Base-by-base conservation (phyloP, 2,888 invertebrate species). In the Halocaridina rubra region DNA sequence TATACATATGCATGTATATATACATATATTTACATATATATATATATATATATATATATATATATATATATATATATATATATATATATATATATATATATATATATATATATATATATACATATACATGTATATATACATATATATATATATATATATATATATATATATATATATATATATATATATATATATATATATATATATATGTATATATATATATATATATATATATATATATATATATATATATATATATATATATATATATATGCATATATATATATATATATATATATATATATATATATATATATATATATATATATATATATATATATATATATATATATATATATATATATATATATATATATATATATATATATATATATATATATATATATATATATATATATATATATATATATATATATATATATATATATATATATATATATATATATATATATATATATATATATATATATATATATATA, bases 241-340 rank as follows among this genome's bases (percentile, higher is more conserved):
- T 69, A 69, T 69, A 69, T 69, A 67, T 67, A 67, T 67, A 67
- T 67, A 67, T 67, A 67, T 67, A 67, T 67, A 67, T 67, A 67
- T 67, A 67, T 67, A 67, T 67, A 67, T 67, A 67, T 67, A 67
- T 3, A 67, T 19, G 29, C 27, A 5, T 22, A 7, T 33, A 27
- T 74, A 13, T 22, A 10, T 33, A 74, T 22, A 74, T 33, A 27
- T 19, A 46, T 24, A 22, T 39, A 24, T 24, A 46, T 24, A 53
- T 32, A 22, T 74, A 64, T 64, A 64, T 64, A 64, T 64, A 64
- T 64, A 64, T 64, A 64, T 64, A 64, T 64, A 64, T 64, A 64
- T 64, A 64, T 64, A 64, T 64, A 64, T 64, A 64, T 64, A 64
- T 64, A 64, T 64, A 64, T 64, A 64, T 64, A 64, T 64, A 64